phyloP scores from a whole-genome alignment of 2,113 vertebrate species.

The Ictalurus furcatus region DNA sequence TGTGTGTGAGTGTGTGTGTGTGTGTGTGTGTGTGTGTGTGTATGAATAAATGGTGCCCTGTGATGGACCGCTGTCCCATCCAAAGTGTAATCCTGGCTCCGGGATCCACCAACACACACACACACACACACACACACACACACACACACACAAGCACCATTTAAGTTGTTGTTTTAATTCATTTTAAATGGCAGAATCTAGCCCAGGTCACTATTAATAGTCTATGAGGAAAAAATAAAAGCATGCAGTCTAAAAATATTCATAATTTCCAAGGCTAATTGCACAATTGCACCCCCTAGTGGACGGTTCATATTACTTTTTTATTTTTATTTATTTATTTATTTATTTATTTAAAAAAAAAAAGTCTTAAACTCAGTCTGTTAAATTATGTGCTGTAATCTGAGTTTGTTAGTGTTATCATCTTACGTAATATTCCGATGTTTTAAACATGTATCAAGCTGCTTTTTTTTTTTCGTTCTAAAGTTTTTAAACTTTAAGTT shows the following conservation, averaged over 20 bases:
- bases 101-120: background rate
- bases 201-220: background rate
- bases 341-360: background rate
- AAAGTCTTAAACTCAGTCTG: background rate
- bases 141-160: background rate
- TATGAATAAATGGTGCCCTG: background rate
- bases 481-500: background rate
- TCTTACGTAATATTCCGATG: background rate
- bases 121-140: background rate
- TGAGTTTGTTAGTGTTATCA: background rate
- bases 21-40: background rate
- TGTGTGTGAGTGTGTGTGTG: background rate
- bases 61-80: background rate
- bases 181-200: background rate
- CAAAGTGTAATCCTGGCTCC: background rate
- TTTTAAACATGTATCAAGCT: background rate
- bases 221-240: background rate
- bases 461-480: background rate
- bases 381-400: background rate
- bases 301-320: background rate
- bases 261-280: background rate
- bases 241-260: background rate
- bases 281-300: slow-evolving; percentile 25
- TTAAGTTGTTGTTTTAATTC: background rate
- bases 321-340: background rate